Conservation (phyloP, 1,140 invertebrate species). For the Trissolcus basalis region DNA sequence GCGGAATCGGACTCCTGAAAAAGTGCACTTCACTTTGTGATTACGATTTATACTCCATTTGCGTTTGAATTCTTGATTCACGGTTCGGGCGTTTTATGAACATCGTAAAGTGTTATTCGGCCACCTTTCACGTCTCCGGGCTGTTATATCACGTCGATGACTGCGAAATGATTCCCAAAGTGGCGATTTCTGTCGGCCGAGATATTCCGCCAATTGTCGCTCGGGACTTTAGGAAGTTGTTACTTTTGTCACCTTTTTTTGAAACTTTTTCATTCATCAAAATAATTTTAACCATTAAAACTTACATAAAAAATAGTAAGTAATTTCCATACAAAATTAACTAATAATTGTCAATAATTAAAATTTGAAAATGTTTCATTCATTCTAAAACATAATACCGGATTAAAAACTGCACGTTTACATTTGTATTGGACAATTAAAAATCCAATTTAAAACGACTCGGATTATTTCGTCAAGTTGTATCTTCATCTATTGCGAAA, state of each 20-base stretch:
- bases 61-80: slow-evolving; percentile 52
- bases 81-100: slow-evolving; percentile 45
- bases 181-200: slow-evolving; percentile 22
- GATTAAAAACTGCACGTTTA: too few relatives aligned
- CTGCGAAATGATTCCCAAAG: slow-evolving; percentile 33
- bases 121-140: slow-evolving; percentile 42
- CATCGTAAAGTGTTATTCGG: slow-evolving; percentile 53
- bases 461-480: too few relatives aligned
- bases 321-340: too few relatives aligned
- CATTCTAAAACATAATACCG: too few relatives aligned
- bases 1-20: slow-evolving; percentile 26
- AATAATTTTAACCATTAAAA: too few relatives aligned
- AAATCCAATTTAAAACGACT: too few relatives aligned
- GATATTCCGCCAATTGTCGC: slow-evolving; percentile 12
- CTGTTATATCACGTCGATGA: slow-evolving; percentile 47
- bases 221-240: slow-evolving; percentile 20
- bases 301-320: too few relatives aligned
- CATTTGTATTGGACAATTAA: too few relatives aligned
- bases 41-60: slow-evolving; percentile 54
- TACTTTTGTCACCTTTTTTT: background rate
- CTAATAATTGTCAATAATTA: too few relatives aligned
- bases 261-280: too few relatives aligned
- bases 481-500: too few relatives aligned
- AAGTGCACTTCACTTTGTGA: slow-evolving; percentile 31
- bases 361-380: too few relatives aligned